phyloP scores from a whole-genome alignment of 2,888 invertebrate genomes.

The Spialia ferax region DNA sequence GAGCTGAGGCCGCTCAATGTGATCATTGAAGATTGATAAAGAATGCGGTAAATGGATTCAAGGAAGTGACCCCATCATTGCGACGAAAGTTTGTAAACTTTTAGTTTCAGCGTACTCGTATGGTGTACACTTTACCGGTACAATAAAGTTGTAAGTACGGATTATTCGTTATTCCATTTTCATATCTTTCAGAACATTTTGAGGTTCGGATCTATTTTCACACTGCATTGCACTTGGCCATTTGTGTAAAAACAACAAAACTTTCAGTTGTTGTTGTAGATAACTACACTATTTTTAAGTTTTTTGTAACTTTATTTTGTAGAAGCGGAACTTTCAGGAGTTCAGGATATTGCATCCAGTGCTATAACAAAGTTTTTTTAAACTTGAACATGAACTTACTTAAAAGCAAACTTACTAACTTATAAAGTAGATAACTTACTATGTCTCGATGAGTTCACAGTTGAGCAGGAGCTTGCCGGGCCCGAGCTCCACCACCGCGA shows the following conservation, averaged over 20 bases:
- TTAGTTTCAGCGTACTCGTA: not conserved
- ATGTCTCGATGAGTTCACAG: conserved; percentile 95
- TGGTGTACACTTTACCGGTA: no score
- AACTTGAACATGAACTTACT: not conserved
- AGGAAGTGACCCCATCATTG: not conserved
- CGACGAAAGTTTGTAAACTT: conserved; percentile 10
- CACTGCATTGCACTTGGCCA: no score
- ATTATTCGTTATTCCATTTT: no score
- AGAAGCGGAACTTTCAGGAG: not conserved
- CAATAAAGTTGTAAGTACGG: no score
- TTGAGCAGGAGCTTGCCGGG: conserved; percentile 90
- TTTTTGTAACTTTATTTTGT: not conserved
- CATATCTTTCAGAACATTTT: no score
- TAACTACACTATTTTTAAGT: no score
- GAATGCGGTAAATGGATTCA: not conserved
- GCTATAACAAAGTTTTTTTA: no score
- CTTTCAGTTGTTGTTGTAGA: no score
- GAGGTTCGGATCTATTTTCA: no score
- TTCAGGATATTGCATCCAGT: no score
- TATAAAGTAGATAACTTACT: conserved; percentile 88
- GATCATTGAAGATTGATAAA: no score
- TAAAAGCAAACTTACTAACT: not conserved
- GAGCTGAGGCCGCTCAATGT: not conserved
- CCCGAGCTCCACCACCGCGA: conserved; percentile 93
- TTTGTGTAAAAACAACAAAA: no score